Evolutionary conservation across 1,140 invertebrate species (phyloP).

Genomic region (Leguminivora glycinivorella): DNA sequence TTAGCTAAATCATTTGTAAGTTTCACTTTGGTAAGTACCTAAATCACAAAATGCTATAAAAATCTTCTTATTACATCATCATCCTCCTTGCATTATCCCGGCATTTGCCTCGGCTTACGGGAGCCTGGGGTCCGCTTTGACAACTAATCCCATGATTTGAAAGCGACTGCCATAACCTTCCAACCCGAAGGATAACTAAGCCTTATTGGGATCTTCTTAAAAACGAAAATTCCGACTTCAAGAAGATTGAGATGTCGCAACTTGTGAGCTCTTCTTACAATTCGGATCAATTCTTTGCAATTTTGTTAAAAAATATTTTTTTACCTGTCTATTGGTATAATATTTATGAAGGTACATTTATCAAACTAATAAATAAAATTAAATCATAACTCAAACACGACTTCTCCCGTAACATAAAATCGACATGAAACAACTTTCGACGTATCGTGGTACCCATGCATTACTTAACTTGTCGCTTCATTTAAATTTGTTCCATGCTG

Average conservation of each 20-base stretch:
- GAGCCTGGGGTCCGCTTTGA: no score
- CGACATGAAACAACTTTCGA: background rate
- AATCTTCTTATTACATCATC: background rate
- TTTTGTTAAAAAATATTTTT: background rate
- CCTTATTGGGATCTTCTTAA: no score
- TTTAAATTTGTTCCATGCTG: background rate
- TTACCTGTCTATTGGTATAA: no score
- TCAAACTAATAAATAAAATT: background rate
- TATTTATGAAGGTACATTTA: background rate
- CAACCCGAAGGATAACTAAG: no score
- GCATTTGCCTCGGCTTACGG: no score
- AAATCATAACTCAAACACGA: conserved; percentile 8
- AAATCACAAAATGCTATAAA: background rate
- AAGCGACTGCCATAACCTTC: no score
- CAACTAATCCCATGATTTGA: no score
- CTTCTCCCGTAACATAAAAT: background rate
- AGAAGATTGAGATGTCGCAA: no score
- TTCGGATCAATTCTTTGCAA: no score
- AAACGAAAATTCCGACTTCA: no score
- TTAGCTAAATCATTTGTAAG: background rate
- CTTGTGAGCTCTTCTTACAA: no score
- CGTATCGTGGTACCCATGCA: conserved; percentile 2
- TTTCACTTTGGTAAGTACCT: background rate
- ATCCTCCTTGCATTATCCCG: no score
- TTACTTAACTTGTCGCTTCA: conserved; percentile 9